Evolutionary conservation across 2,888 invertebrate genomes (phyloP).

Genomic region (Xestia c-nigrum): DNA sequence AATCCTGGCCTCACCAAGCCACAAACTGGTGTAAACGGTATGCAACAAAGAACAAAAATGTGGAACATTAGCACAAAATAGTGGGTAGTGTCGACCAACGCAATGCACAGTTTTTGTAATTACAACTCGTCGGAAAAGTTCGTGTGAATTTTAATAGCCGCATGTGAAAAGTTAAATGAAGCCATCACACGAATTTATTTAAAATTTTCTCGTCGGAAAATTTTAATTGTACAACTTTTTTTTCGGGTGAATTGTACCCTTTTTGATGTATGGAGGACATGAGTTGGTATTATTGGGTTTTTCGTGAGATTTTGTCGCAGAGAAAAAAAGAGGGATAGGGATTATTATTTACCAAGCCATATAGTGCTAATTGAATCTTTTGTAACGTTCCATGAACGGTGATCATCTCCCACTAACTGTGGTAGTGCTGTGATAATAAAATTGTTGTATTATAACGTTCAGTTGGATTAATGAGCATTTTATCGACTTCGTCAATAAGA

Average conservation of each 20-base stretch:
- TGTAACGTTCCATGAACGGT: too few species aligned
- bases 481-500: too few species aligned
- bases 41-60: slow-evolving; percentile 29
- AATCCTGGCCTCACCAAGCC: neutral
- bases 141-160: slow-evolving; percentile 66
- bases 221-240: slow-evolving; percentile 61
- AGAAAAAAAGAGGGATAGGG: too few species aligned
- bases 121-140: slow-evolving; percentile 65
- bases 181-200: slow-evolving; percentile 60
- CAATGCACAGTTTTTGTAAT: slow-evolving; percentile 65
- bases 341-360: too few species aligned
- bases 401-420: too few species aligned
- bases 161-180: slow-evolving; percentile 68
- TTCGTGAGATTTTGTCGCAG: slow-evolving; percentile 4
- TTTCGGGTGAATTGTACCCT: slow-evolving; percentile 14
- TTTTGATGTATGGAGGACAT: slow-evolving; percentile 30
- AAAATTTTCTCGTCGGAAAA: slow-evolving; percentile 41
- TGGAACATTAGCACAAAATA: slow-evolving; percentile 41
- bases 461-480: too few species aligned
- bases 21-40: neutral
- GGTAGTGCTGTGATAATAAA: too few species aligned
- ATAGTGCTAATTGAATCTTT: too few species aligned
- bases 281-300: slow-evolving; percentile 11
- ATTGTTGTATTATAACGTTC: too few species aligned
- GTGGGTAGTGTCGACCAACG: slow-evolving; percentile 48